Base-by-base conservation (phyloP, 92 coral and sea anemone genomes). In the Heteractis magnifica region DNA sequence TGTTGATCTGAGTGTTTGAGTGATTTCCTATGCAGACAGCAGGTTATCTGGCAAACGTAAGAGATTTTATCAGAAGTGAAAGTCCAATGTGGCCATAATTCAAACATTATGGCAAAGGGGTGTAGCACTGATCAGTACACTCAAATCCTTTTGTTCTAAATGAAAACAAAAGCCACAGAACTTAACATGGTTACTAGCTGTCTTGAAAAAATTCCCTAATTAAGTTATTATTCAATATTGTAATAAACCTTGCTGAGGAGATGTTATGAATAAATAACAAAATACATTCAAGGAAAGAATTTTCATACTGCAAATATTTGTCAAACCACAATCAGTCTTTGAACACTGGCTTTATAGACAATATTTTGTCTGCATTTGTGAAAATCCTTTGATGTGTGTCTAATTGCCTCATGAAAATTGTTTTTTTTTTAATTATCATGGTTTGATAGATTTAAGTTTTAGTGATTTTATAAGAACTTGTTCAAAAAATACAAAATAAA, bases 11-110 rank as follows among this genome's bases (percentile, higher is more conserved):
- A 4, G 21, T 18, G 4, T 62, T 62, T 62, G 70, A 62, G 70
- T 6, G 52, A 49, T 76, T 76, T 76, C 79, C 79, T 76, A 21
- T 76, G 53, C 26, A 76, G 79, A 76, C 79, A 11, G 52, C 79
- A 11, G 77, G 56, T 51, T 20, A 62, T 62, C 70, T 62, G 70
- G 70, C 70, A 62, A 62, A 62, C n/a, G 18, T 59, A 59, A 15
- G 65, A 62, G 70, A 62, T 62, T 62, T n/a, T 18, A 62, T 62
- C 70, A 62, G 8, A 62, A 62, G 23, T 62, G 23, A 62, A 62
- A 62, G 70, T 62, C 70, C 70, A 62, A 18, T 62, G 70, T 18
- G 8, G 70, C 70, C 18, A 62, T 62, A 62, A 62, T 62, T 62
- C 26, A 62, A 62, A 62, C 70, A 62, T 6, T 4, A 18, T 62